Base-by-base conservation (phyloP, 2,888 invertebrate genomes). In the Caenorhabditis sp. region DNA sequence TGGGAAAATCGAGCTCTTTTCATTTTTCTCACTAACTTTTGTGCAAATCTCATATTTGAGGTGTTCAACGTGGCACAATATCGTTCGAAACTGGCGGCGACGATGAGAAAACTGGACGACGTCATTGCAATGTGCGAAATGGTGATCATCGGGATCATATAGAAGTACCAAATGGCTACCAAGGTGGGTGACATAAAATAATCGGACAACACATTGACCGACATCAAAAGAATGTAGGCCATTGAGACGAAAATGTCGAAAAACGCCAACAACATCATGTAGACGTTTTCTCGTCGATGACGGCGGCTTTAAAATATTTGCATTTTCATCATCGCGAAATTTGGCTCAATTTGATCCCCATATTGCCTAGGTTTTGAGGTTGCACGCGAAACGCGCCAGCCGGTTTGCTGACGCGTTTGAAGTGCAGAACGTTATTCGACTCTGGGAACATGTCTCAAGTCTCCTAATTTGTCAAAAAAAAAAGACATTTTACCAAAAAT, bases 121-220 rank as follows among this genome's bases (percentile, higher is more conserved):
- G 85, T 85, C 77, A 86, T 83, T n/a, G 81, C 83, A 23, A 86
- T 84, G 62, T 86, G 86, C 1, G 85, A 84, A 5, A 86, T 76
- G 1, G 86, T 85, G 26, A 86, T 70, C 70, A 85, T 83, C 27
- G 84, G 85, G 2, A 84, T 82, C 84, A 86, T 84, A 64, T 85
- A 86, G 26, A 65, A 66, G 65, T 79, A 84, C 84, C 85, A 86
- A 17, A 83, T 61, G 24, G 66, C 76, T 60, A 85, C 73, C 2
- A 86, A 70, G 12, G 63, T 19, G 36, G 81, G 77, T 1, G 81
- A 80, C 58, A 74, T 60, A 36, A 84, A 58, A 58, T 81, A 84
- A 71, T 86, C 86, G 14, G 81, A 78, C 10, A 83, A 64, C 8
- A 86, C 85, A 60, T 84, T 86, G 57, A 86, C 83, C 10, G 82